These are phyloP conservation scores for Xestia ashworthii DNA, from an alignment of 2,888 invertebrate species.

Conservation along the genomic window DNA sequence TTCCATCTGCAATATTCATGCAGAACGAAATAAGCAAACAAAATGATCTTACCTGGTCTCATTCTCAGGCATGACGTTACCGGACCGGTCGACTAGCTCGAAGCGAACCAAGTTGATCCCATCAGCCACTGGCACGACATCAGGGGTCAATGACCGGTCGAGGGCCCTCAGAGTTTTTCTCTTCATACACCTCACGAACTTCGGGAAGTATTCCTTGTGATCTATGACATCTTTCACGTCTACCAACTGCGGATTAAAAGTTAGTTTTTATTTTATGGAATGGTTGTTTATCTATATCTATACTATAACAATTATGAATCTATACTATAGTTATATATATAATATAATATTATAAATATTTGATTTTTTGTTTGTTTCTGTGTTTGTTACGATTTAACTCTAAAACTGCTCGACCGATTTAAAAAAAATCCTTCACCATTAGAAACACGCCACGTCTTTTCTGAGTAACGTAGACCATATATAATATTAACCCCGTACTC, in stretches of 20 bases:
- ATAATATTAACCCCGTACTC: too few relatives aligned
- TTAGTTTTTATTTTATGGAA: neutral
- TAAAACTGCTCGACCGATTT: too few relatives aligned
- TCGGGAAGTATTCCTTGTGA: slow-evolving; percentile 87
- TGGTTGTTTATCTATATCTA: too few relatives aligned
- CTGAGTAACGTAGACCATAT: too few relatives aligned
- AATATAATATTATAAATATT: too few relatives aligned
- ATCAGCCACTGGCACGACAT: slow-evolving; percentile 91
- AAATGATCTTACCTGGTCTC: slow-evolving; percentile 78
- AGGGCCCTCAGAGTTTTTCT: slow-evolving; percentile 90
- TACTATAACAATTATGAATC: too few relatives aligned
- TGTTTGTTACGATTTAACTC: too few relatives aligned
- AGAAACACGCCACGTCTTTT: too few relatives aligned
- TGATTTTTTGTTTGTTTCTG: too few relatives aligned
- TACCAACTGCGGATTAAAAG: slow-evolving; percentile 76
- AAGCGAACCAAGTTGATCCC: slow-evolving; percentile 92
- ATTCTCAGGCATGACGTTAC: slow-evolving; percentile 84
- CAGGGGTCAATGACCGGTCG: slow-evolving; percentile 91
- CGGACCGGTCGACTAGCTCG: slow-evolving; percentile 84
- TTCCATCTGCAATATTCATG: neutral
- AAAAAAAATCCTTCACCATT: too few relatives aligned
- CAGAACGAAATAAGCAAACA: neutral
- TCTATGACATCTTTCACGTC: slow-evolving; percentile 86
- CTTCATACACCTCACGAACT: slow-evolving; percentile 89
- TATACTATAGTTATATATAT: too few relatives aligned